Conservation (phyloP, 2,888 invertebrate genomes). For the Ellobium chinense region DNA sequence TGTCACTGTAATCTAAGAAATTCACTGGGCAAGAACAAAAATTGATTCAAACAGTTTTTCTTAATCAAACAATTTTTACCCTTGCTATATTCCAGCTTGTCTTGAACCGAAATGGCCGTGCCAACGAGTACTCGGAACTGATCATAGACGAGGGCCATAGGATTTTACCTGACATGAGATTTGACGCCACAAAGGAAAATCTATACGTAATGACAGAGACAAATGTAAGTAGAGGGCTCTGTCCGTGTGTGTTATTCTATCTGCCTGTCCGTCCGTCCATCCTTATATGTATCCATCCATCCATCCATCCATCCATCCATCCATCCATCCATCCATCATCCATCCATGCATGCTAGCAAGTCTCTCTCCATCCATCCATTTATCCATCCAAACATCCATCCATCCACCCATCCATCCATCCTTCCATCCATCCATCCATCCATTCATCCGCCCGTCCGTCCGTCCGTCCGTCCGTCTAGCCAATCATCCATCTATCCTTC, state of each 20-base stretch:
- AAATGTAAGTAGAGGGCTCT: slow-evolving; percentile 57
- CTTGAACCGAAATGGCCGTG: slow-evolving; percentile 88
- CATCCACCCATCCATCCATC: neutral
- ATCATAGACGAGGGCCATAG: slow-evolving; percentile 60
- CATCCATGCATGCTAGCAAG: neutral
- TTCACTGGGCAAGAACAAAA: no score
- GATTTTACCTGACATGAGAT: slow-evolving; percentile 64
- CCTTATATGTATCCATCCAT: neutral
- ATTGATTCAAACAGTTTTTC: neutral
- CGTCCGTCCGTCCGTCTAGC: neutral
- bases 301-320: neutral
- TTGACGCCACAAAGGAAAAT: slow-evolving; percentile 56
- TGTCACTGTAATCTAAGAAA: no score
- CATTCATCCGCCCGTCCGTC: neutral
- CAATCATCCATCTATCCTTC: no score
- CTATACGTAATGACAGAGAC: slow-evolving; percentile 67
- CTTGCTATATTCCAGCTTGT: slow-evolving; percentile 84
- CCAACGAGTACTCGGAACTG: slow-evolving; percentile 82
- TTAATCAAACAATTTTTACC: neutral
- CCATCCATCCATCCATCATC: neutral
- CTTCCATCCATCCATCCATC: neutral
- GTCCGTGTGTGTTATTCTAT: neutral
- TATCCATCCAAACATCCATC: neutral
- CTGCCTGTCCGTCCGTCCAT: neutral
- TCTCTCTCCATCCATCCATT: neutral